These are phyloP conservation scores for Helarctos malayanus DNA, from an alignment of 2,797 vertebrate genomes.

Conservation along the genomic window DNA sequence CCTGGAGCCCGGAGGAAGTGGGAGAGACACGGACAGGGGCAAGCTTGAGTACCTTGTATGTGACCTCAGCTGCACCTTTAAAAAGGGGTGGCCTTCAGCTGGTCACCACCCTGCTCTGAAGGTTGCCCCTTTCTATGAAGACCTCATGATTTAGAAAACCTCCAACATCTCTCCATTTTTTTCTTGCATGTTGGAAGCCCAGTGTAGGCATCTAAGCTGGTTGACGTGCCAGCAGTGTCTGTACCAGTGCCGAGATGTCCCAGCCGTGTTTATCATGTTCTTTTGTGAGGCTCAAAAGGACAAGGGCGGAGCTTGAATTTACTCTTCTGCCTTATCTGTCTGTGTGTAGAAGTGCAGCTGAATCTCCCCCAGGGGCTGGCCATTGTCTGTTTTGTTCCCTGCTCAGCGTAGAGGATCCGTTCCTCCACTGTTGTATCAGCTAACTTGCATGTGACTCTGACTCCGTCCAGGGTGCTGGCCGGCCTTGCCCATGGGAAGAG, in stretches of 20 bases:
- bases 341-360: rapidly evolving
- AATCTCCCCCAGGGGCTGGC: rapidly evolving
- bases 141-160: not conserved
- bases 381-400: rapidly evolving
- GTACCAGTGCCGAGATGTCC: no score
- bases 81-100: not conserved
- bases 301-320: rapidly evolving
- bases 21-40: rapidly evolving
- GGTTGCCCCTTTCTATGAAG: not conserved
- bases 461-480: rapidly evolving
- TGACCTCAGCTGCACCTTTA: not conserved
- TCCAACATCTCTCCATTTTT: rapidly evolving
- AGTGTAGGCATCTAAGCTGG: not conserved
- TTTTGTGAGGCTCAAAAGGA: not conserved
- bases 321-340: not conserved
- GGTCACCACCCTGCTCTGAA: rapidly evolving
- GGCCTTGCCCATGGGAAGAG: rapidly evolving
- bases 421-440: rapidly evolving
- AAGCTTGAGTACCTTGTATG: rapidly evolving
- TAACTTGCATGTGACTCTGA: rapidly evolving
- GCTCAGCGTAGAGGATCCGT: rapidly evolving
- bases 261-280: rapidly evolving
- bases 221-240: rapidly evolving
- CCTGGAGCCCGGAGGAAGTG: not conserved
- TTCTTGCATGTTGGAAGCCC: not conserved